phyloP scores from a whole-genome alignment of 2,113 vertebrate genomes.

The Rhea americana region DNA sequence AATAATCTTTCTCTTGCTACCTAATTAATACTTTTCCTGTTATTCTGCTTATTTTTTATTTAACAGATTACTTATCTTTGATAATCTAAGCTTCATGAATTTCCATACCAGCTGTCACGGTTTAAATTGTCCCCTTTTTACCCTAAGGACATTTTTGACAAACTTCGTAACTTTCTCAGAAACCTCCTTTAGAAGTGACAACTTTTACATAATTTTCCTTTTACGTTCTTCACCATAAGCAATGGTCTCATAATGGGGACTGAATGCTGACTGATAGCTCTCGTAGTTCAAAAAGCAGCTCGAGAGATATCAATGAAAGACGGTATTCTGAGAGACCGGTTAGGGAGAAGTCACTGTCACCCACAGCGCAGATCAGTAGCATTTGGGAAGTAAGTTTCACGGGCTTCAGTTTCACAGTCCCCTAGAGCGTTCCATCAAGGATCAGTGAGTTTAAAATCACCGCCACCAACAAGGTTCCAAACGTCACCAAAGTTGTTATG shows the following conservation, averaged over 20 bases:
- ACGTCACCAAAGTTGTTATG: not conserved
- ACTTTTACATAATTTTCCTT: not conserved
- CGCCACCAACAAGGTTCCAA: not conserved
- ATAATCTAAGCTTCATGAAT: not conserved
- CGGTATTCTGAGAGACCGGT: not conserved
- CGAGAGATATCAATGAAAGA: not conserved
- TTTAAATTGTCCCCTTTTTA: constrained; percentile 6
- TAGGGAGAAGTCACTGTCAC: not conserved
- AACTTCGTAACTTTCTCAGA: not conserved
- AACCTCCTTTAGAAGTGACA: not conserved
- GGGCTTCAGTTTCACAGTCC: not conserved
- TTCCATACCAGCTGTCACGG: not conserved
- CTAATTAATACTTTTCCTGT: not conserved
- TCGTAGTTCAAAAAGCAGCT: not conserved
- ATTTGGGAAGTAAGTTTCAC: not conserved
- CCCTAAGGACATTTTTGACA: not conserved
- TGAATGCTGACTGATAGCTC: not conserved
- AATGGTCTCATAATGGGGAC: not conserved
- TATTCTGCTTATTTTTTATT: not conserved
- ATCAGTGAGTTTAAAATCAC: not conserved
- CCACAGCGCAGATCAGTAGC: not conserved
- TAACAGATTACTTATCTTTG: not conserved
- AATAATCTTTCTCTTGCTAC: not conserved
- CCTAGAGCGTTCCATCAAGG: not conserved
- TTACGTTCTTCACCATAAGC: not conserved